Evolutionary conservation across 2,113 vertebrate species (phyloP), one percentile per base, ranked within the genome.

Genomic region (Hirundichthys speculiger): DNA sequence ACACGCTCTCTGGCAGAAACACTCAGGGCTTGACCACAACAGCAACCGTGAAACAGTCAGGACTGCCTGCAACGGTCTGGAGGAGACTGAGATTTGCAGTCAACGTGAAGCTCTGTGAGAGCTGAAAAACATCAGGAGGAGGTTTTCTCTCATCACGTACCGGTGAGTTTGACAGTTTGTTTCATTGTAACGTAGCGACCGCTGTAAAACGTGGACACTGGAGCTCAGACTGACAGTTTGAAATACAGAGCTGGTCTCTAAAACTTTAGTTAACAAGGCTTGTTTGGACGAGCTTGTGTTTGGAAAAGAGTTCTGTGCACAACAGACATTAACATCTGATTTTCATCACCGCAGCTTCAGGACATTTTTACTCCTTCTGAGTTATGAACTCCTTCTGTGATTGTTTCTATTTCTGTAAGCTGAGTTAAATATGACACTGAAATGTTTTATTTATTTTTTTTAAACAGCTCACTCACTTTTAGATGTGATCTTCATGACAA

Each of bases 141-240:
- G 49, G 0, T 22, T 67, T 75, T 57, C 66, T 71, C 18, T 70
- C 64, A 79, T 58, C 62, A 58, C 65, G 64, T 5, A 54, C 62
- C 7, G 85, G 89, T 89, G 79, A 91, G 89, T 91, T 67, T 80
- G 79, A 88, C 71, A 75, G 39, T 84, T 82, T 63, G 12, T 41
- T 55, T 64, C 63, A 40, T 24, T 50, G 53, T n/a, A 10, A 22
- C 25, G 59, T 46, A 50, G 62, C 54, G 73, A 75, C 60, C 15
- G 5, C 40, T 41, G 30, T 57, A 18, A 64, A 45, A 46, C 25
- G 5, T 15, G 10, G 30, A 52, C 34, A 61, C 49, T 70, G 40
- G 22, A 20, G 48, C 21, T 5, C 38, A 27, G 12, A 50, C 25
- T 58, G 2, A 49, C n/a, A 53, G 34, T 39, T n/a, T 78, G 12